Evolutionary conservation across 2,797 vertebrate species (phyloP), one percentile per base, ranked within the genome.

Genomic region (Limosa lapponica): DNA sequence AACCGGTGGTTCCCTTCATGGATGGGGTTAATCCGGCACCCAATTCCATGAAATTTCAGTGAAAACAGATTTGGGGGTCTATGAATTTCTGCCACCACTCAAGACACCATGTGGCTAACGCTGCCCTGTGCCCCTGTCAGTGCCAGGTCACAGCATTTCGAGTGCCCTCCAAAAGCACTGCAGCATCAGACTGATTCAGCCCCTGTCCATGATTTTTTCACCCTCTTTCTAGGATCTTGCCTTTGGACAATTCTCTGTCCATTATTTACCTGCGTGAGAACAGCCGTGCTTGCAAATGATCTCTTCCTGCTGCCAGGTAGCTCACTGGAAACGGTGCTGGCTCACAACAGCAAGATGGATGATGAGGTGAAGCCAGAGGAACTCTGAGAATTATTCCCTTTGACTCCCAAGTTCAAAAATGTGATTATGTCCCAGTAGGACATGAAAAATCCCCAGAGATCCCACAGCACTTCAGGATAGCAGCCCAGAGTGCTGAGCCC

Each of bases 131-230:
- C 6, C 9, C 17, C 34, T 57, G 36, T 5, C 12, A 3, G 16
- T 25, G 19, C 14, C 49, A 43, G 34, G 22, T 41, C 32, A 24
- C 28, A 23, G 22, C 3, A 12, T 13, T 28, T 13, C 3, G 2
- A 32, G 13, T 36, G 16, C n/a, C 16, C 36, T 46, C n/a, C 24
- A 17, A 69, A 84, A 74, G 27, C 14, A 7, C 24, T 25, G 20
- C n/a, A 30, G 4, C 27, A 23, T n/a, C 16, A 36, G 34, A 28
- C 10, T 10, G 11, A 46, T 36, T 71, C n/a, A 52, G 51, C 4
- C 62, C 59, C 59, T 1, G 2, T 12, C n/a, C 0, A 0, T 55
- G 36, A 55, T 30, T 73, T 59, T 74, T 2, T 3, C 27, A 9
- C 7, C 5, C 3, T 32, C 3, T 46, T 95, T 72, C 48, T 64